A percentile compares a stretch with the other conserved stretches of the same genome.
phyloP scores from a whole-genome alignment of 2,113 vertebrate species.

The Nannobrachium achirus region DNA sequence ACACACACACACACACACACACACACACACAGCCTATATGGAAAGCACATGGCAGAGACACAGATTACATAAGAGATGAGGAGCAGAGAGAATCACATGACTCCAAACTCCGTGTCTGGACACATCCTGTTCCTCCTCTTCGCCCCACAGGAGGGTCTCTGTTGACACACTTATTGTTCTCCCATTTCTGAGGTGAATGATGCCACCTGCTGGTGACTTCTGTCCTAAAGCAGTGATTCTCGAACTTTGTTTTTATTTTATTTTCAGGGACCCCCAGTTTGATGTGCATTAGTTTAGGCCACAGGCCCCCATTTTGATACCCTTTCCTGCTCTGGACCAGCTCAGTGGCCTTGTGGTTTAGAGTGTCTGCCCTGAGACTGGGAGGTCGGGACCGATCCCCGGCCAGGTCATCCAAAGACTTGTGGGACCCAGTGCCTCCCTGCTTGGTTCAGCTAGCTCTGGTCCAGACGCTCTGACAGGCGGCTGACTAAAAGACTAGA shows the following conservation, averaged over 20 bases:
- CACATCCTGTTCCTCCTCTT: constrained; percentile 43
- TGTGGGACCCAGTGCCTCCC: too few species aligned
- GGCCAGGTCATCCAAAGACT: too few species aligned
- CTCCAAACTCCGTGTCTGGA: constrained; percentile 38
- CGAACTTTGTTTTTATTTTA: neutral
- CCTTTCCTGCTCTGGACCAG: too few species aligned
- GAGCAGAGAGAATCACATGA: constrained; percentile 61
- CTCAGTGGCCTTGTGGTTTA: too few species aligned
- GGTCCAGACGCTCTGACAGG: too few species aligned
- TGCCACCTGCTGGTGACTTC: constrained; percentile 64
- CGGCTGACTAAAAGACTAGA: too few species aligned
- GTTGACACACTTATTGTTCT: constrained; percentile 47
- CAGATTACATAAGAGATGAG: constrained; percentile 66
- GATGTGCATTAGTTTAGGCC: too few species aligned
- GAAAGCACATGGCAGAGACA: constrained; percentile 49
- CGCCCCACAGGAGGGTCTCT: constrained; percentile 23
- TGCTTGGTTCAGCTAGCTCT: too few species aligned
- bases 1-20: too few species aligned
- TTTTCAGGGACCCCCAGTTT: neutral
- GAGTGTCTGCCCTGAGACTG: too few species aligned
- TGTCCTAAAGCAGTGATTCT: neutral
- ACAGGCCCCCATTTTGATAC: too few species aligned
- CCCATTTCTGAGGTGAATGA: constrained; percentile 28
- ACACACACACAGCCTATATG: constrained; percentile 31
- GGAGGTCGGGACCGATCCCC: too few species aligned